These are phyloP conservation scores for Drosophila multiciliata DNA, from an alignment of 2,888 invertebrate species.

Conservation along the genomic window DNA sequence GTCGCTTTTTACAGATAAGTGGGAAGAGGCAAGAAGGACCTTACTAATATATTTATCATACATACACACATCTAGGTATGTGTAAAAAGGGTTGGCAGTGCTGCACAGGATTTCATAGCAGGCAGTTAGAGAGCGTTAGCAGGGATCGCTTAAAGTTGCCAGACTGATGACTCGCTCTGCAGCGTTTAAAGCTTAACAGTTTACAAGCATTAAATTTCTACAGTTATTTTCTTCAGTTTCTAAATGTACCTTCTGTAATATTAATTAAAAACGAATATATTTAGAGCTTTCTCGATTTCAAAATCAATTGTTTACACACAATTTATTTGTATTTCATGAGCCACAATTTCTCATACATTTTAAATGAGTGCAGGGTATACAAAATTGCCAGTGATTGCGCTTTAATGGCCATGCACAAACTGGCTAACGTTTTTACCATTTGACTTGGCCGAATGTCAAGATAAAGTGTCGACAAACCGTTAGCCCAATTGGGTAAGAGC, in stretches of 20 bases:
- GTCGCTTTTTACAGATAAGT: neutral
- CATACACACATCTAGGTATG: too few species aligned
- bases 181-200: neutral
- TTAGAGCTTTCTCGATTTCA: neutral
- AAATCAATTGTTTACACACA: conserved; percentile 1
- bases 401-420: conserved; percentile 61
- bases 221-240: neutral
- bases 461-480: conserved; percentile 58
- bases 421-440: conserved; percentile 38
- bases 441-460: conserved; percentile 72
- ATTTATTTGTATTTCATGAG: neutral
- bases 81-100: too few species aligned
- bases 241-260: neutral
- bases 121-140: neutral
- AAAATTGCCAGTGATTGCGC: conserved; percentile 65
- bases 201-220: neutral
- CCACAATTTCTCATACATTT: neutral
- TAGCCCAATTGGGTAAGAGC: conserved; percentile 61
- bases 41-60: too few species aligned
- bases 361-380: conserved; percentile 2
- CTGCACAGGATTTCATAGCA: too few species aligned
- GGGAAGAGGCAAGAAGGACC: too few species aligned
- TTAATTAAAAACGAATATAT: neutral
- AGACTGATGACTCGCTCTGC: neutral
- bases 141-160: neutral